A percentile compares a stretch with the other conserved stretches of the same genome.
Conservation (phyloP, 2,888 invertebrate species). For the Drosophila greeni region DNA sequence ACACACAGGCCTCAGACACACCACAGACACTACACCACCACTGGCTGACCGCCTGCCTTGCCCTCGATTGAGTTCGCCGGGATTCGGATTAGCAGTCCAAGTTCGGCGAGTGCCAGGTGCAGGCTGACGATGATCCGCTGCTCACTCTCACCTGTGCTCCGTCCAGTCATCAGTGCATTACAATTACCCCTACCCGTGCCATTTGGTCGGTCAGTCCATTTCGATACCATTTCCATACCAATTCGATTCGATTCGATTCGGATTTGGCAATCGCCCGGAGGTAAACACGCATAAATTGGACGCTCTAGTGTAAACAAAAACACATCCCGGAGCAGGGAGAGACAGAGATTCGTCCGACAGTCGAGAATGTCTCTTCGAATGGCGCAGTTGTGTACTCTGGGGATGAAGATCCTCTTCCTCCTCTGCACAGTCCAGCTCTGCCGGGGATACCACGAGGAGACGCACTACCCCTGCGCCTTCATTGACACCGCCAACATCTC, state of each 20-base stretch:
- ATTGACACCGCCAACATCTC: slow-evolving; percentile 76
- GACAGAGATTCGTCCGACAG: slow-evolving; percentile 13
- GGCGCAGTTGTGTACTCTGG: slow-evolving; percentile 42
- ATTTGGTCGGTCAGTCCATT: slow-evolving; percentile 18
- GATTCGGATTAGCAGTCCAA: slow-evolving; percentile 39
- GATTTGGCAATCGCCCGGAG: slow-evolving; percentile 37
- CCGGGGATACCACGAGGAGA: slow-evolving; percentile 48
- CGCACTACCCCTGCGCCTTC: slow-evolving; percentile 74
- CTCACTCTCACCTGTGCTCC: slow-evolving; percentile 2
- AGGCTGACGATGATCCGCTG: slow-evolving; percentile 36
- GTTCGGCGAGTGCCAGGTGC: slow-evolving; percentile 41
- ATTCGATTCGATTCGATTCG: slow-evolving; percentile 41
- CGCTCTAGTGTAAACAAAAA: slow-evolving; percentile 46
- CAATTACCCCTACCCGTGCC: slow-evolving; percentile 1
- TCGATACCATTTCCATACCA: slow-evolving; percentile 16
- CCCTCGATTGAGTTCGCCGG: slow-evolving; percentile 28
- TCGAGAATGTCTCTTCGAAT: slow-evolving; percentile 36
- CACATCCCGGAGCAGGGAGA: slow-evolving; percentile 6
- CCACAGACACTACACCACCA: slow-evolving; percentile 15
- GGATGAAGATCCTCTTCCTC: slow-evolving; percentile 13
- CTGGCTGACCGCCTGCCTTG: background rate
- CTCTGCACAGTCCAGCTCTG: slow-evolving; percentile 18
- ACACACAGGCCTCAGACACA: slow-evolving; percentile 8
- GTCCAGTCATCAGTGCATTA: slow-evolving; percentile 27
- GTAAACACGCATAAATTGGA: slow-evolving; percentile 45